Evolutionary conservation across 2,113 vertebrate species (phyloP), one percentile per base, ranked within the genome.

Genomic region (Ramphastos sulfuratus): DNA sequence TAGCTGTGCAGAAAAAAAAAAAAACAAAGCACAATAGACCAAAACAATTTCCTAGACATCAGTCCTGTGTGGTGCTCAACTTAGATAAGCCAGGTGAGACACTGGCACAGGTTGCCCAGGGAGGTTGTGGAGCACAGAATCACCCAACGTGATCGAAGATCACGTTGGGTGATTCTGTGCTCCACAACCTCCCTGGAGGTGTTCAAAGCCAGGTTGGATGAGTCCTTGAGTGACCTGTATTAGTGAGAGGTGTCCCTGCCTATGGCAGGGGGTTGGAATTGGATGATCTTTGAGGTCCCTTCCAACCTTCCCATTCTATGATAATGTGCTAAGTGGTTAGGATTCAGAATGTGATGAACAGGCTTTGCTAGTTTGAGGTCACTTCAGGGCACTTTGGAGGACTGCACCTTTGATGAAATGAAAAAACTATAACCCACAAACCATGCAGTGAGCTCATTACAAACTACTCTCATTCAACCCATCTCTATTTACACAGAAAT

Each of bases 21-120:
- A 39, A 39, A 39, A 39, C 37, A 7, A 7, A 37, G 4, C 27
- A 13, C 15, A 37, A 6, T 4, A 48, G 59, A 28, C 37, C 60
- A 55, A 72, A 54, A 15, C 19, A 31, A 25, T 70, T 58, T 65
- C n/a, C 24, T 28, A 5, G 27, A 56, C 27, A 28, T 64, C 15
- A 16, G 1, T 54, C 14, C 33, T 56, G 28, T 1, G 0, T 28
- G 31, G 19, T 65, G 8, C 19, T 77, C n/a, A n/a, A 18, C n/a
- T 60, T 42, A 55, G 20, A 4, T 7, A 35, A 42, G 42, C 14
- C 12, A 42, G 42, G 37, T 39, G 37, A 39, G 37, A 39, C 37
- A 39, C 37, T 39, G 37, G 37, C 37, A 39, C 37, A 39, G 37
- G 37, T 39, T 39, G 37, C 37, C 37, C 37, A 39, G 37, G 37